Conservation (phyloP, 2,888 invertebrate genomes). For the Lasioglossum villosulum region DNA sequence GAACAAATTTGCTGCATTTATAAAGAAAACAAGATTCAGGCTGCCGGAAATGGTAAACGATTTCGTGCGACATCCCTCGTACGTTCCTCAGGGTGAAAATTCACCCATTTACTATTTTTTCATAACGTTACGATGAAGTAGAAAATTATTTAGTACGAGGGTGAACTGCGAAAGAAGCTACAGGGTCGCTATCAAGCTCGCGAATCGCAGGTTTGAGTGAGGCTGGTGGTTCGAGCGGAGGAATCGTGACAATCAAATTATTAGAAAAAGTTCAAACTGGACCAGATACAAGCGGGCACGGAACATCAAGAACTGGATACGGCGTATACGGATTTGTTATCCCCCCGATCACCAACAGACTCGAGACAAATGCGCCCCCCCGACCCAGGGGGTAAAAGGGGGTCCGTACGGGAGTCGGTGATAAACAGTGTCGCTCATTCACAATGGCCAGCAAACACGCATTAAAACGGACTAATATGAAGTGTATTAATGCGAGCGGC, state of each 20-base stretch:
- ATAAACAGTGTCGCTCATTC: constrained; percentile 85
- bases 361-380: constrained; percentile 80
- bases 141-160: too few species aligned
- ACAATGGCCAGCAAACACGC: constrained; percentile 84
- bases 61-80: neutral
- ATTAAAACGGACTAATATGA: constrained; percentile 84
- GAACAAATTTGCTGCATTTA: too few species aligned
- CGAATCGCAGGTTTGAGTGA: neutral
- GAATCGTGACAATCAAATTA: neutral
- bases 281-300: constrained; percentile 41
- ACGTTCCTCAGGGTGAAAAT: too few species aligned
- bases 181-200: neutral
- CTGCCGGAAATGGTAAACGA: neutral
- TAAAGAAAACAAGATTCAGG: too few species aligned
- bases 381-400: constrained; percentile 71
- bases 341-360: constrained; percentile 71
- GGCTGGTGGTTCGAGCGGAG: neutral
- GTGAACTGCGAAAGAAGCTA: neutral
- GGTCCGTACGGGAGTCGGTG: constrained; percentile 81
- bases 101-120: too few species aligned
- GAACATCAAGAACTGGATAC: constrained; percentile 49
- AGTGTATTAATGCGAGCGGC: constrained; percentile 84
- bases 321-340: constrained; percentile 78
- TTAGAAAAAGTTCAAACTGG: constrained; percentile 18
- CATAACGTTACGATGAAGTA: too few species aligned